Conservation (phyloP, 2,797 vertebrate species). For the Champsocephalus gunnari region DNA sequence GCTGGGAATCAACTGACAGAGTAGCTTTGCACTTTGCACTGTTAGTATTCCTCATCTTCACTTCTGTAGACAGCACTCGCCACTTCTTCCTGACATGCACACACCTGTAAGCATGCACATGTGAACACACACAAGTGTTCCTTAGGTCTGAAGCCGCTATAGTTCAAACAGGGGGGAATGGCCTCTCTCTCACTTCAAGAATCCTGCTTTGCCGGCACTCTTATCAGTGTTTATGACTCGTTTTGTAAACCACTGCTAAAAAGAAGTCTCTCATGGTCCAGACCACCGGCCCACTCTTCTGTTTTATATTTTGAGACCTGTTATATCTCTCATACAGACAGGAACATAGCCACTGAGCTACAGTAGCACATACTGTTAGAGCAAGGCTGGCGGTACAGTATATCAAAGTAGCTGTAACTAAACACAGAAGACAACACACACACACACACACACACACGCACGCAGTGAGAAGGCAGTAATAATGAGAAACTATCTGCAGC, state of each 20-base stretch:
- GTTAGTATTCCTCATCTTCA: slow-evolving; percentile 34
- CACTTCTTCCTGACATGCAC: slow-evolving; percentile 7
- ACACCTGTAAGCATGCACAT: slow-evolving; percentile 3
- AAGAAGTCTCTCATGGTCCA: slow-evolving; percentile 52
- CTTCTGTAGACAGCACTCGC: slow-evolving; percentile 23
- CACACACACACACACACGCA: neutral
- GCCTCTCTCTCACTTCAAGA: slow-evolving; percentile 57
- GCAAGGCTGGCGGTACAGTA: slow-evolving; percentile 52
- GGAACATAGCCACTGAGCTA: slow-evolving; percentile 45
- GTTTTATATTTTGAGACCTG: slow-evolving; percentile 63
- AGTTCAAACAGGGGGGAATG: slow-evolving; percentile 76
- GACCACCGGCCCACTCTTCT: slow-evolving; percentile 38
- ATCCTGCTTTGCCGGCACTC: slow-evolving; percentile 57
- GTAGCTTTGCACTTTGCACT: slow-evolving; percentile 76
- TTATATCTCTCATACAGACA: slow-evolving; percentile 63
- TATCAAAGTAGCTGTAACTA: slow-evolving; percentile 54
- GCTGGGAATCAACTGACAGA: slow-evolving; percentile 81
- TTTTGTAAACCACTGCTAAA: slow-evolving; percentile 76
- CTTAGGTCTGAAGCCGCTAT: slow-evolving; percentile 43
- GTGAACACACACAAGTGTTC: slow-evolving; percentile 1
- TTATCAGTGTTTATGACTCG: slow-evolving; percentile 80
- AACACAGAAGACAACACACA: slow-evolving; percentile 33
- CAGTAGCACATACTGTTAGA: slow-evolving; percentile 49
- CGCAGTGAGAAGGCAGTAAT: slow-evolving; percentile 4
- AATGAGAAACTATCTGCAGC: slow-evolving; percentile 46